These are phyloP conservation scores for Gobius niger DNA, from an alignment of 2,113 vertebrate genomes.

Conservation along the genomic window DNA sequence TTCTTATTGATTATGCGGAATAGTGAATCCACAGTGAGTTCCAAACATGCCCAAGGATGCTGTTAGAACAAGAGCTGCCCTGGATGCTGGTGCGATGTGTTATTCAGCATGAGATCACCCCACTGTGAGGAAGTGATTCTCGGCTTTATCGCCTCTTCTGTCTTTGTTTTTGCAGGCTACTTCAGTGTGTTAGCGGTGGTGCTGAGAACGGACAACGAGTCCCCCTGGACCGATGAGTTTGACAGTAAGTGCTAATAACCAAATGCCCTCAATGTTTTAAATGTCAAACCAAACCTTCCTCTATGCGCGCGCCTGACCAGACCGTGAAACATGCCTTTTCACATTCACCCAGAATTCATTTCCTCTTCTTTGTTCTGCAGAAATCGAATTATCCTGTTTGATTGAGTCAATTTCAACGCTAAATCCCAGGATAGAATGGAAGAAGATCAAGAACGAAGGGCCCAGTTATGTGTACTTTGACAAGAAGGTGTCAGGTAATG, in stretches of 20 bases:
- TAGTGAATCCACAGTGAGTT: slow-evolving; percentile 25
- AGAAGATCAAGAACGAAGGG: slow-evolving; percentile 87
- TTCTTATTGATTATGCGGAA: slow-evolving; percentile 56
- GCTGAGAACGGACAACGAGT: slow-evolving; percentile 80
- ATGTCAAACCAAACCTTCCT: not conserved
- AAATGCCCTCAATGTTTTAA: not conserved
- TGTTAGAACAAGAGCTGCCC: slow-evolving; percentile 28
- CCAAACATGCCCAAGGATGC: slow-evolving; percentile 30
- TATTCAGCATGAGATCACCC: slow-evolving; percentile 30
- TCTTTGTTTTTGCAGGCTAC: slow-evolving; percentile 78
- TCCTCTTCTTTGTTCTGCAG: slow-evolving; percentile 57
- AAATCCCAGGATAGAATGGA: slow-evolving; percentile 93
- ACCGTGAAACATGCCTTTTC: not conserved
- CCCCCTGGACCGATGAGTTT: slow-evolving; percentile 91
- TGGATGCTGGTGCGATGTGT: slow-evolving; percentile 25
- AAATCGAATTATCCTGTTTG: slow-evolving; percentile 89
- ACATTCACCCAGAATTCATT: not conserved
- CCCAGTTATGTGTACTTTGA: slow-evolving; percentile 90
- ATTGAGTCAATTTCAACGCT: slow-evolving; percentile 86
- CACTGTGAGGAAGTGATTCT: slow-evolving; percentile 30
- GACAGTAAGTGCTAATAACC: slow-evolving; percentile 81
- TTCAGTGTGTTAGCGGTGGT: slow-evolving; percentile 83
- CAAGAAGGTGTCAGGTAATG: slow-evolving; percentile 85
- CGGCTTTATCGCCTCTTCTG: slow-evolving; percentile 14
- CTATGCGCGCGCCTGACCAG: not conserved